Conservation (phyloP, 2,113 vertebrate species). For the Benitochromis conjunctus region DNA sequence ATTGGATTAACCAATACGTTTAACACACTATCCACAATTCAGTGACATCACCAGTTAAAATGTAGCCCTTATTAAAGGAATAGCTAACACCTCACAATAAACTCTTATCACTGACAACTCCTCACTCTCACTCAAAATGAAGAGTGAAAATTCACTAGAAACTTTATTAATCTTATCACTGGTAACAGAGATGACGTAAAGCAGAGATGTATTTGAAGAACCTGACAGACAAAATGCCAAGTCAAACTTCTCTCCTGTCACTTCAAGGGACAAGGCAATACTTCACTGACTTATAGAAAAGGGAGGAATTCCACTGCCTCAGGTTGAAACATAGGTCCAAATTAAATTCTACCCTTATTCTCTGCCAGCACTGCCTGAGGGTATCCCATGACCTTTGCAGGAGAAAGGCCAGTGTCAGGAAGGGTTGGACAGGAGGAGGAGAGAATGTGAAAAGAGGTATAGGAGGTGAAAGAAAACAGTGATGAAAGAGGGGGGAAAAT, state of each 20-base stretch:
- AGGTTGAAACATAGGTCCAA: slow-evolving; percentile 43
- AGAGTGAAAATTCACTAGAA: background rate
- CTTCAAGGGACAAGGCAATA: slow-evolving; percentile 18
- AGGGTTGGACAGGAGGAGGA: background rate
- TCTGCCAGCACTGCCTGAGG: slow-evolving; percentile 16
- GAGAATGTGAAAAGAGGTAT: background rate
- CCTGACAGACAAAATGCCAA: slow-evolving; percentile 8
- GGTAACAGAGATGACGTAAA: background rate
- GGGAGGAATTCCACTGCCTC: slow-evolving; percentile 20
- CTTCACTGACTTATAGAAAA: slow-evolving; percentile 39
- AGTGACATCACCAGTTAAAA: background rate
- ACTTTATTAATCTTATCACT: slow-evolving; percentile 14
- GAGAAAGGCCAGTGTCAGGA: slow-evolving; percentile 28
- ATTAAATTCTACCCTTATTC: slow-evolving; percentile 44
- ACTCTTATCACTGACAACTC: background rate
- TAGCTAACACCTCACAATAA: background rate
- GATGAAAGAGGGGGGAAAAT: background rate
- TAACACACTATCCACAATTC: background rate
- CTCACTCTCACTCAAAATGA: background rate
- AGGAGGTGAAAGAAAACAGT: background rate
- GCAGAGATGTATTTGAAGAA: slow-evolving; percentile 1
- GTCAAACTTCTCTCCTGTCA: background rate
- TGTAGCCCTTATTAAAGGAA: background rate
- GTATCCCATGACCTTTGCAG: slow-evolving; percentile 30
- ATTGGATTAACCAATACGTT: background rate